These are phyloP conservation scores for Lycaena phlaeas DNA, from an alignment of 2,888 invertebrate genomes.

Conservation along the genomic window DNA sequence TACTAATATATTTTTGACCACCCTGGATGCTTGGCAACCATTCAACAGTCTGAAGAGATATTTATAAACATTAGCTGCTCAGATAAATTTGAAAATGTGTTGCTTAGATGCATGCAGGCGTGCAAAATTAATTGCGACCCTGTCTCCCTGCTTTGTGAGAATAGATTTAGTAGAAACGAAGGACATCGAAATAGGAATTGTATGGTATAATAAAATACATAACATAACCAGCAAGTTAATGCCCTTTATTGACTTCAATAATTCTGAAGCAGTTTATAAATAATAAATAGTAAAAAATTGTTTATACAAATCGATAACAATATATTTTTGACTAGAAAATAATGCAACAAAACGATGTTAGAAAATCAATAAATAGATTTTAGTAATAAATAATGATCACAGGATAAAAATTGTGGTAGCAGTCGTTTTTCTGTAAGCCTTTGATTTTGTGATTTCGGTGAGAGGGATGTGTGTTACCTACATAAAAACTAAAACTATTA, in stretches of 20 bases:
- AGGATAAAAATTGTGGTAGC: conserved; percentile 7
- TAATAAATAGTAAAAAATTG: conserved; percentile 52
- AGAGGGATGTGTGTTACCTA: too few species aligned
- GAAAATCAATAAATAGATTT: conserved; percentile 6
- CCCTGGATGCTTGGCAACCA: too few species aligned
- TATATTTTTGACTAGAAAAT: conserved; percentile 50
- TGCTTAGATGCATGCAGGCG: too few species aligned
- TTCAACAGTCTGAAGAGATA: too few species aligned
- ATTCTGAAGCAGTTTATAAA: conserved; percentile 57
- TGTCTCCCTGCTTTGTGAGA: too few species aligned
- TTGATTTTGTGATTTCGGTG: conserved; percentile 1
- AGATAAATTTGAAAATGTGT: too few species aligned
- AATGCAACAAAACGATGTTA: conserved; percentile 6
- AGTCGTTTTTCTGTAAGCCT: background rate
- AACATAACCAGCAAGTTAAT: conserved; percentile 26
- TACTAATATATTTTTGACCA: too few species aligned
- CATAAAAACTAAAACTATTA: background rate
- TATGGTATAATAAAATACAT: background rate
- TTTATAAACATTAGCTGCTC: too few species aligned
- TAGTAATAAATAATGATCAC: conserved; percentile 5
- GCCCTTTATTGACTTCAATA: conserved; percentile 59
- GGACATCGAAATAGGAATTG: too few species aligned
- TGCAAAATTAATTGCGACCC: too few species aligned
- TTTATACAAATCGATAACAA: conserved; percentile 52
- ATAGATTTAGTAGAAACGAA: too few species aligned